Conservation (phyloP, 37 sponge, comb jelly and placozoan species). For the Amphimedon queenslandica region DNA sequence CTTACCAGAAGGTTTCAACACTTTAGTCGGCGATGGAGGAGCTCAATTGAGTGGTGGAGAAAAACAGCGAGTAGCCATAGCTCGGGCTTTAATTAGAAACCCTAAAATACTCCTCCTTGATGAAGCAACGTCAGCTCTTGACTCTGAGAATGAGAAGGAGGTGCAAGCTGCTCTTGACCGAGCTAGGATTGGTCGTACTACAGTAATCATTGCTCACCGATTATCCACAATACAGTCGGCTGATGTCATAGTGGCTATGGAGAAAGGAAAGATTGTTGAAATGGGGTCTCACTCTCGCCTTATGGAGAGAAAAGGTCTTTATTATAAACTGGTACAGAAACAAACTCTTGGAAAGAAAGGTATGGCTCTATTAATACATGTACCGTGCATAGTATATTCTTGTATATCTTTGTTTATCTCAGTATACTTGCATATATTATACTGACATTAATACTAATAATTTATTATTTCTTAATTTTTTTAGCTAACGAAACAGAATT, state of each 20-base stretch:
- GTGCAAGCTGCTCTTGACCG: constrained; percentile 71
- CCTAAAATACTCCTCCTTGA: constrained; percentile 70
- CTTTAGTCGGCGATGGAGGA: constrained; percentile 73
- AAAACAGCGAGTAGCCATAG: constrained; percentile 77
- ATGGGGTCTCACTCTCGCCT: constrained; percentile 71
- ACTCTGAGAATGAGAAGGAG: constrained; percentile 63
- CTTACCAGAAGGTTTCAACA: constrained; percentile 60
- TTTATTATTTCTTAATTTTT: no score
- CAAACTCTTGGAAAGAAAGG: background rate
- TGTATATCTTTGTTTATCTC: no score
- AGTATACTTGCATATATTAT: no score
- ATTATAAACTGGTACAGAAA: constrained; percentile 71
- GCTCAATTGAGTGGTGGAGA: constrained; percentile 77
- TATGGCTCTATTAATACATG: no score
- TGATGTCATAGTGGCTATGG: constrained; percentile 28
- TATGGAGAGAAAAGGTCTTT: constrained; percentile 71
- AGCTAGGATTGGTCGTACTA: constrained; percentile 42
- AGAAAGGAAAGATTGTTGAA: constrained; percentile 47
- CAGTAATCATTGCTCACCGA: constrained; percentile 62
- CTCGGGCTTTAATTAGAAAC: constrained; percentile 64
- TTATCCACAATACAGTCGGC: constrained; percentile 64
- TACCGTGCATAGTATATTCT: no score
- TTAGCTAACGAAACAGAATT: no score
- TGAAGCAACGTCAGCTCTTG: constrained; percentile 82
- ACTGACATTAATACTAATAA: no score